These are phyloP conservation scores for Speoplatyrhinus poulsoni DNA, from an alignment of 2,113 vertebrate genomes.

Conservation along the genomic window DNA sequence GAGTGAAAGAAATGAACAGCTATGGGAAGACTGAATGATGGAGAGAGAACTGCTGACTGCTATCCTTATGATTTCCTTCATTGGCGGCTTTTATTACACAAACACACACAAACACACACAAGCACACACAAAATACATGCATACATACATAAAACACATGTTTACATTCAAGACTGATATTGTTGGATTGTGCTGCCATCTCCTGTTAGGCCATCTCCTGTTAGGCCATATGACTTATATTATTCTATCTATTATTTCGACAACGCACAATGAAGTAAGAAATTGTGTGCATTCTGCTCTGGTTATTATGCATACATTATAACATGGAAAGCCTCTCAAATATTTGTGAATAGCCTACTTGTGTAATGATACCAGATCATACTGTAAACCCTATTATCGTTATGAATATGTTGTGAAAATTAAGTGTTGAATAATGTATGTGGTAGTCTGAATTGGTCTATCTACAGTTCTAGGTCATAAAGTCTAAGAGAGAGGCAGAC, in stretches of 20 bases:
- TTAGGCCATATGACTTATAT: not conserved
- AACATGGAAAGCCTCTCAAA: no score
- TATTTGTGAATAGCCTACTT: no score
- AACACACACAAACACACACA: constrained; percentile 9
- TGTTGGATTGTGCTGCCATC: constrained; percentile 64
- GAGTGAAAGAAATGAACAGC: constrained; percentile 34
- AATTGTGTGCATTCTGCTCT: no score
- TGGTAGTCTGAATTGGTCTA: constrained; percentile 11
- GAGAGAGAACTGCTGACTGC: constrained; percentile 48
- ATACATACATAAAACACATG: constrained; percentile 6
- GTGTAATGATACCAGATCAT: no score
- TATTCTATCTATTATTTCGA: not conserved
- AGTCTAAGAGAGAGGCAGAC: constrained; percentile 27
- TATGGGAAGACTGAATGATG: constrained; percentile 46
- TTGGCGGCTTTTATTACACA: constrained; percentile 52
- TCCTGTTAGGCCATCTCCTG: constrained; percentile 46
- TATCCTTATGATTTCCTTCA: constrained; percentile 53
- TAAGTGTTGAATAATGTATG: not conserved
- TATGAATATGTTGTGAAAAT: not conserved
- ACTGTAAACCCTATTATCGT: no score
- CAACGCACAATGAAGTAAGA: not conserved
- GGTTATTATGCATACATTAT: no score
- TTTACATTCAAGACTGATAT: constrained; percentile 1
- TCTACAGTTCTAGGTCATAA: constrained; percentile 6
- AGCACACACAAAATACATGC: constrained; percentile 15